Conservation (phyloP, 2,888 invertebrate species). For the Drosophila kambysellisi region DNA sequence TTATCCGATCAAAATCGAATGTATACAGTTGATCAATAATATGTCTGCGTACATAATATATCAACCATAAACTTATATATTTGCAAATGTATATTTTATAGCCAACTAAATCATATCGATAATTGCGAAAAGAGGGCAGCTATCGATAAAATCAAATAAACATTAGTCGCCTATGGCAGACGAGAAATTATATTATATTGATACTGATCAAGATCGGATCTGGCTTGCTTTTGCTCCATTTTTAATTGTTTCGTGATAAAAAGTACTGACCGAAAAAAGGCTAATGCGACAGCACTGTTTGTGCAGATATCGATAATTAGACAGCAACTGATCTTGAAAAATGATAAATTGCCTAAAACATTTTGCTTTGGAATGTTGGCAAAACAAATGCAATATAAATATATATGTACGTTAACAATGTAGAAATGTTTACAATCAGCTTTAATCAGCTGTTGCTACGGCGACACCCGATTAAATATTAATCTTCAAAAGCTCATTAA, state of each 20-base stretch:
- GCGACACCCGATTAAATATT: constrained; percentile 46
- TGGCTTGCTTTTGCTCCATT: not conserved
- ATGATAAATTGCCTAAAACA: not conserved
- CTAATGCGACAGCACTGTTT: not conserved
- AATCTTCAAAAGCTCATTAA: constrained; percentile 40
- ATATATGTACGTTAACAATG: not conserved
- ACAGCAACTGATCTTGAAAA: not conserved
- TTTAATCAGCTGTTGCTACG: constrained; percentile 35
- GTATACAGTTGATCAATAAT: not conserved
- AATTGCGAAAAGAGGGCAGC: too few relatives aligned
- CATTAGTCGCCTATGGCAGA: too few relatives aligned
- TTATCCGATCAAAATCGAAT: not conserved
- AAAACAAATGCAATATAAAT: not conserved
- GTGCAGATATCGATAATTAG: not conserved
- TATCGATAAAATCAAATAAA: too few relatives aligned
- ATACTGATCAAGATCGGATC: too few relatives aligned
- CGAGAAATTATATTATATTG: too few relatives aligned
- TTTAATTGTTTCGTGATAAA: not conserved
- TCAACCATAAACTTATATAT: not conserved
- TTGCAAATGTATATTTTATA: not conserved
- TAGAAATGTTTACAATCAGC: constrained; percentile 19
- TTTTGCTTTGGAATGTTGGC: not conserved
- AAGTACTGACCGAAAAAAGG: not conserved
- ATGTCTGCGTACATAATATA: not conserved
- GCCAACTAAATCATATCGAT: too few relatives aligned